Percentiles rank a stretch among this genome's conserved stretches.
Conservation (phyloP, 37 sponge, comb jelly and placozoan species). For the Aplysina aerophoba region DNA sequence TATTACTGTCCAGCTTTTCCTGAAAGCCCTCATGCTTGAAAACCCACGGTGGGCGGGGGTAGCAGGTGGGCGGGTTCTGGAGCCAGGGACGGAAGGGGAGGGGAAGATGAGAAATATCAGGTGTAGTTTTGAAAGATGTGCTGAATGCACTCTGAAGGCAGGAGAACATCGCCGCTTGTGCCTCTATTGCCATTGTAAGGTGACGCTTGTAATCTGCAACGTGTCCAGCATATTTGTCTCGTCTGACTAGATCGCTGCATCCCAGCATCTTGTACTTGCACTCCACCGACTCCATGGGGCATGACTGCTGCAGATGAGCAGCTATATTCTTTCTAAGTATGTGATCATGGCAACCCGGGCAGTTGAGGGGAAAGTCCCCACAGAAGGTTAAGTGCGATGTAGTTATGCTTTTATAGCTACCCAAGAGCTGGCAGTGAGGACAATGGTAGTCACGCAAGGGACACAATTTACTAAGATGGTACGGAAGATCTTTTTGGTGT, state of each 20-base stretch:
- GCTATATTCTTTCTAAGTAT: constrained; percentile 28
- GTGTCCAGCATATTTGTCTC: too few relatives aligned
- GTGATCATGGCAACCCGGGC: constrained; percentile 27
- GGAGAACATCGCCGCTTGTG: too few relatives aligned
- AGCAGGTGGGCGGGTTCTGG: constrained; percentile 18
- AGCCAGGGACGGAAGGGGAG: constrained; percentile 34
- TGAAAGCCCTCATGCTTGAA: constrained; percentile 7
- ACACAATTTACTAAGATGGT: background rate
- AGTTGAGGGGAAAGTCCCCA: constrained; percentile 41
- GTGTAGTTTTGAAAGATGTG: too few relatives aligned
- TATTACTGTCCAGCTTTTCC: background rate
- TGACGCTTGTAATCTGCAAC: too few relatives aligned
- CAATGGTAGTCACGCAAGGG: constrained; percentile 1
- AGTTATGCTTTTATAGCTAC: background rate
- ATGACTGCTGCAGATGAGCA: constrained; percentile 9
- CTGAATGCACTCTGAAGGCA: too few relatives aligned
- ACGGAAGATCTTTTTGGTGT: background rate
- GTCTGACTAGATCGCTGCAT: too few relatives aligned
- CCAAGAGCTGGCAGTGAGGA: constrained; percentile 21
- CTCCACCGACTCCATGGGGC: constrained; percentile 2
- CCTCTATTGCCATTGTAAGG: too few relatives aligned
- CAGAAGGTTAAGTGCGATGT: constrained; percentile 32
- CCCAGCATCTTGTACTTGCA: too few relatives aligned
- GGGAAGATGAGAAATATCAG: too few relatives aligned
- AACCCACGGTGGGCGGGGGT: constrained; percentile 16